Evolutionary conservation across 2,113 vertebrate species (phyloP).

Genomic region (Phyllostomus hastatus): DNA sequence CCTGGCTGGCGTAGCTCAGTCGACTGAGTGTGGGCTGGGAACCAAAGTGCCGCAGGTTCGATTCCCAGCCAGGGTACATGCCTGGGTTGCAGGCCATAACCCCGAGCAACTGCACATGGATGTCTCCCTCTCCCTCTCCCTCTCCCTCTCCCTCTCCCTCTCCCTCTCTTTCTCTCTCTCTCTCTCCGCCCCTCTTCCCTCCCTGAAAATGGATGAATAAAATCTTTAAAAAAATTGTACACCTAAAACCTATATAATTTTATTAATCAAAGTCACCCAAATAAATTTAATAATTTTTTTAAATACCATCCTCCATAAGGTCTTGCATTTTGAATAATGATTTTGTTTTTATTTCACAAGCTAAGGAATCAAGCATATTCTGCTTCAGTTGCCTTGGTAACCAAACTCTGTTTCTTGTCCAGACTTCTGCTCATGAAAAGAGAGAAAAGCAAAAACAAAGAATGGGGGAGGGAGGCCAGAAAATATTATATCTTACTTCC

Average conservation of each 20-base stretch:
- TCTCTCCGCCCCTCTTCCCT: too few relatives aligned
- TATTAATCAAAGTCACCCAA: neutral
- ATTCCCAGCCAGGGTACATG: too few relatives aligned
- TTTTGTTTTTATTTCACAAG: neutral
- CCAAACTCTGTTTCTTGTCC: neutral
- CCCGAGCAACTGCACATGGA: too few relatives aligned
- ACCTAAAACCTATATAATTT: neutral
- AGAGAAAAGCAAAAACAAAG: neutral
- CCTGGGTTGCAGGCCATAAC: too few relatives aligned
- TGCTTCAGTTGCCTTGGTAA: neutral
- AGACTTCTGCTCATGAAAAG: neutral
- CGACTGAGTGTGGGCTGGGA: too few relatives aligned
- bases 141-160: too few relatives aligned
- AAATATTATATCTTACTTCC: neutral
- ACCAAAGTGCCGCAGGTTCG: too few relatives aligned
- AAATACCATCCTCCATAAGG: neutral
- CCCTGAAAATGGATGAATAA: too few relatives aligned
- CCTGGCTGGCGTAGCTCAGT: too few relatives aligned
- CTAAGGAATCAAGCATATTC: neutral
- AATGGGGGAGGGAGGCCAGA: neutral
- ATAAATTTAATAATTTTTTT: neutral
- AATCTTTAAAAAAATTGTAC: neutral
- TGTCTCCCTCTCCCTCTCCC: too few relatives aligned
- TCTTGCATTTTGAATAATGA: neutral
- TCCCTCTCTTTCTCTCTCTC: too few relatives aligned